A percentile compares a stretch with the other conserved stretches of the same genome.
Evolutionary conservation across 2,888 invertebrate genomes (phyloP).

Genomic region (Liopterus haemorrhoidalis): DNA sequence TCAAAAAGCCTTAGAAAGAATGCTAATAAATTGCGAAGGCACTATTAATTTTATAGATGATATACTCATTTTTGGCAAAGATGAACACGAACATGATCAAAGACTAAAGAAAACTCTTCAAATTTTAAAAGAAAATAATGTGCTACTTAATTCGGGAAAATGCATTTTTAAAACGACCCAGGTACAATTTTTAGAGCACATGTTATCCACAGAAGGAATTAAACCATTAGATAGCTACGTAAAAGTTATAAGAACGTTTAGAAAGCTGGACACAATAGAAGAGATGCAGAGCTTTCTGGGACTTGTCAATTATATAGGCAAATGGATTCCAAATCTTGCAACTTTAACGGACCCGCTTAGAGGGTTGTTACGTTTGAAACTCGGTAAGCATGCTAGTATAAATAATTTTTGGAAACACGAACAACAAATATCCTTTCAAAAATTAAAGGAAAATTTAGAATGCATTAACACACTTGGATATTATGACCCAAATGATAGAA

Average conservation of each 20-base stretch:
- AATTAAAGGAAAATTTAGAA: constrained; percentile 33
- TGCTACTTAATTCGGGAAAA: constrained; percentile 32
- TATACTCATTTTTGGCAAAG: too few relatives aligned
- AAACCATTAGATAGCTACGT: constrained; percentile 22
- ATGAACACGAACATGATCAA: constrained; percentile 34
- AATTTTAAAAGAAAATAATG: constrained; percentile 29
- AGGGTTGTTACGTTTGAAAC: constrained; percentile 35
- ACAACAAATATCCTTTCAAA: too few relatives aligned
- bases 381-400: constrained; percentile 33
- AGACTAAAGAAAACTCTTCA: too few relatives aligned
- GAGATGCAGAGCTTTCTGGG: constrained; percentile 38
- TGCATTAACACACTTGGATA: constrained; percentile 34
- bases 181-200: too few relatives aligned
- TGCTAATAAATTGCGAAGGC: constrained; percentile 38
- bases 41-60: constrained; percentile 41
- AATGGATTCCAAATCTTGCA: constrained; percentile 32
- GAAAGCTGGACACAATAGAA: constrained; percentile 24
- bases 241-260: constrained; percentile 17
- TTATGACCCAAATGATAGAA: constrained; percentile 34
- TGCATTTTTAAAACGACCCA: constrained; percentile 35
- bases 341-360: constrained; percentile 30
- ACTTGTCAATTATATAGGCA: constrained; percentile 37
- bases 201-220: too few relatives aligned
- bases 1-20: constrained; percentile 41
- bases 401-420: constrained; percentile 35